Percentiles rank a stretch among this genome's conserved stretches.
These are phyloP conservation scores for Diplodus sargus DNA, from an alignment of 2,797 vertebrate species.

Conservation along the genomic window DNA sequence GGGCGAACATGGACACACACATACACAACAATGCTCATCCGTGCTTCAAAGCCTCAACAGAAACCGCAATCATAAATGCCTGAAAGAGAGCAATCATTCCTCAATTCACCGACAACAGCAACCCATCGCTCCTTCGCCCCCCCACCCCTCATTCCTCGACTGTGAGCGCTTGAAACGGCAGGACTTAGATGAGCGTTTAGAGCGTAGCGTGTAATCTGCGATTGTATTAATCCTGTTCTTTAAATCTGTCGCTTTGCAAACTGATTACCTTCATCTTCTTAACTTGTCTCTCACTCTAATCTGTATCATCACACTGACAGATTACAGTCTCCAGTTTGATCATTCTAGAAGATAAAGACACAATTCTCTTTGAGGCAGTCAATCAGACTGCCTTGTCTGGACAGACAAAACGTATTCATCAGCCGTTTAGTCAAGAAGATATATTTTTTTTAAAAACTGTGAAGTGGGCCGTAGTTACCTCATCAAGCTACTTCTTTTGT, in stretches of 20 bases:
- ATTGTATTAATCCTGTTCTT: slow-evolving; percentile 73
- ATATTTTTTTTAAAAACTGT: too few relatives aligned
- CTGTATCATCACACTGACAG: slow-evolving; percentile 66
- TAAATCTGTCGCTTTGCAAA: slow-evolving; percentile 70
- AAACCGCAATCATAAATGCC: slow-evolving; percentile 62
- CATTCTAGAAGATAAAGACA: slow-evolving; percentile 52
- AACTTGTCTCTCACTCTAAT: slow-evolving; percentile 70
- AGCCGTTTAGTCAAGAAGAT: too few relatives aligned
- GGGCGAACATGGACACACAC: slow-evolving; percentile 21
- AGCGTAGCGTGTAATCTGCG: slow-evolving; percentile 60
- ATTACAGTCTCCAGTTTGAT: slow-evolving; percentile 61
- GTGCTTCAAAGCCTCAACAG: slow-evolving; percentile 49
- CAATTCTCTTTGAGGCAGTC: slow-evolving; percentile 64
- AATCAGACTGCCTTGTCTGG: slow-evolving; percentile 47
- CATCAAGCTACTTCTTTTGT: too few relatives aligned
- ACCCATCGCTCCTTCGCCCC: slow-evolving; percentile 22
- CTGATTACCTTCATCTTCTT: slow-evolving; percentile 76
- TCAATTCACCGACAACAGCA: slow-evolving; percentile 61
- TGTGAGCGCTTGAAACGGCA: slow-evolving; percentile 43
- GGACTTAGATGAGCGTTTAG: slow-evolving; percentile 50
- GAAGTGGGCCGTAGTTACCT: too few relatives aligned
- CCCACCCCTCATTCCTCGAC: slow-evolving; percentile 22
- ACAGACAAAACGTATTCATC: slow-evolving; percentile 14
- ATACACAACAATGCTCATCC: slow-evolving; percentile 26
- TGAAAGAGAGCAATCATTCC: slow-evolving; percentile 72